Conservation (phyloP, 1,140 invertebrate genomes). For the Brachionus rotundiformis region DNA sequence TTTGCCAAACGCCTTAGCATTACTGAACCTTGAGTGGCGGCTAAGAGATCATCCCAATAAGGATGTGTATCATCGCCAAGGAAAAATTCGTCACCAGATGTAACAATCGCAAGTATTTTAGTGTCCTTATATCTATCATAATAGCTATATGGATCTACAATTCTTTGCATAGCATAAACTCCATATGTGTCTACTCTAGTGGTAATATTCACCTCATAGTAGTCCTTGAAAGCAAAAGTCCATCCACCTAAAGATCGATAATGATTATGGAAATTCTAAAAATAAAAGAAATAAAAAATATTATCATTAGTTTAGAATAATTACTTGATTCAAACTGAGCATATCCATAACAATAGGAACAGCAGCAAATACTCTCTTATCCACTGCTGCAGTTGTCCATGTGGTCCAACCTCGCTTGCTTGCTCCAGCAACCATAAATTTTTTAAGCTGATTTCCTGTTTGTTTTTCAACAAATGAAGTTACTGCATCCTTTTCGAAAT, state of each 20-base stretch:
- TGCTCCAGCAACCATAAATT: conserved; percentile 45
- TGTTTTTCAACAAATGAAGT: neutral
- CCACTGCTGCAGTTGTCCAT: conserved; percentile 52
- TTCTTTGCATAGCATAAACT: conserved; percentile 29
- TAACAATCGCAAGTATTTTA: conserved; percentile 57
- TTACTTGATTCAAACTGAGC: conserved; percentile 58
- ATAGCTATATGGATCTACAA: conserved; percentile 54
- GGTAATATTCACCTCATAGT: conserved; percentile 52
- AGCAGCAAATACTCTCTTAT: conserved; percentile 57
- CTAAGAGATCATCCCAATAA: conserved; percentile 49
- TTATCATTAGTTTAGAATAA: neutral
- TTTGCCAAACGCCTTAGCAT: conserved; percentile 54
- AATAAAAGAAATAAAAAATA: neutral
- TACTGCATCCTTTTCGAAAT: neutral
- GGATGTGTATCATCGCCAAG: conserved; percentile 56
- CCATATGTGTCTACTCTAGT: conserved; percentile 21
- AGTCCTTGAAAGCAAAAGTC: conserved; percentile 53
- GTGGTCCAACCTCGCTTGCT: conserved; percentile 51
- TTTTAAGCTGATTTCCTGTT: neutral
- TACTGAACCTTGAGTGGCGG: conserved; percentile 1
- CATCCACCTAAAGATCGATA: conserved; percentile 55
- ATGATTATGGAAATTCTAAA: conserved; percentile 59
- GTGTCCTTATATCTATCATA: conserved; percentile 57
- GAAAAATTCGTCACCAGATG: conserved; percentile 61
- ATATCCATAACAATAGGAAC: conserved; percentile 61